A percentile compares a stretch with the other conserved stretches of the same genome.
phyloP scores from a whole-genome alignment of 2,888 invertebrate species.

The Polymixis flavicincta region DNA sequence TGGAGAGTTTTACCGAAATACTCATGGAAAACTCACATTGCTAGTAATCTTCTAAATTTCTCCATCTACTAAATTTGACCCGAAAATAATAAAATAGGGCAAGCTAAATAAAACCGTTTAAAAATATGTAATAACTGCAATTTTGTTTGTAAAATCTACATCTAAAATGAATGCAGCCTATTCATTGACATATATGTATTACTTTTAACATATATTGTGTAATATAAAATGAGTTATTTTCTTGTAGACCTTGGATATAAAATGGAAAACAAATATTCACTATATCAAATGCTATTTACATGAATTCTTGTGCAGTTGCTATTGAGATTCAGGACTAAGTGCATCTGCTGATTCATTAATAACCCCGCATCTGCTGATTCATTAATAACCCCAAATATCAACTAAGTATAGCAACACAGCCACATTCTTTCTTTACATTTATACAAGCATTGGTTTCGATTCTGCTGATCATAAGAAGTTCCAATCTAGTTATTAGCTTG shows the following conservation, averaged over 20 bases:
- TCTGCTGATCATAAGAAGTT: neutral
- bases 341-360: slow-evolving; percentile 4
- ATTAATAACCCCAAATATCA: neutral
- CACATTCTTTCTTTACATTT: neutral
- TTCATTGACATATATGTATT: neutral
- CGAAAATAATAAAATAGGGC: too few species aligned
- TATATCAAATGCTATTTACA: neutral
- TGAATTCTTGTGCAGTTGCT: neutral
- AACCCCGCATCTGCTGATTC: neutral
- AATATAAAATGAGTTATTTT: neutral
- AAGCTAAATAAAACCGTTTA: too few species aligned
- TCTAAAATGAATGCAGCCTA: neutral
- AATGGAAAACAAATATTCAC: neutral
- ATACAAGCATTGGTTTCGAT: neutral
- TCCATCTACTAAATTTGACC: too few species aligned
- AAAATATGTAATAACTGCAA: neutral
- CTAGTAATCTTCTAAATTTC: too few species aligned
- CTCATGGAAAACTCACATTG: neutral
- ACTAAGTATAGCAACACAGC: neutral
- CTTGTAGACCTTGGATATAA: neutral
- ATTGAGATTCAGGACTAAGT: neutral
- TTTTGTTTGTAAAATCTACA: too few species aligned
- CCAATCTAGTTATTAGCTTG: neutral
- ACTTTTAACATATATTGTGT: neutral
- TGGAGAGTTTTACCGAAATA: neutral